Evolutionary conservation across 2,888 invertebrate species (phyloP).

Genomic region (Apamea anceps): DNA sequence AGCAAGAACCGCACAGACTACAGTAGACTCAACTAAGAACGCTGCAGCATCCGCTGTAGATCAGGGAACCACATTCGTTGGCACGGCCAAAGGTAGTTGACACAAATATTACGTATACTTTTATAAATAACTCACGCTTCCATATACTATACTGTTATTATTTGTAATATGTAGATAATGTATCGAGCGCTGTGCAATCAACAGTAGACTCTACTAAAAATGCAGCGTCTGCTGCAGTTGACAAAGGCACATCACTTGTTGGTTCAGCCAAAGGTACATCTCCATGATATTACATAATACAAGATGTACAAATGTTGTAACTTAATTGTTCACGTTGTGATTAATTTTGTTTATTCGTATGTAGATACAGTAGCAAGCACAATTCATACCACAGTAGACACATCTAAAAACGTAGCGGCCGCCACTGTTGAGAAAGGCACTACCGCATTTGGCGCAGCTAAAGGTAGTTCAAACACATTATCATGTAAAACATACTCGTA

Average conservation of each 20-base stretch:
- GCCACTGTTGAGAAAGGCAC: slow-evolving; percentile 69
- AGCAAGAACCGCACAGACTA: slow-evolving; percentile 64
- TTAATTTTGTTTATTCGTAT: slow-evolving; percentile 14
- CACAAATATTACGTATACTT: slow-evolving; percentile 8
- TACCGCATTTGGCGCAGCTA: slow-evolving; percentile 61
- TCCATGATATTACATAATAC: slow-evolving; percentile 22
- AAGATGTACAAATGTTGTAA: not conserved
- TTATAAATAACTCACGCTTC: slow-evolving; percentile 8
- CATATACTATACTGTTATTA: slow-evolving; percentile 20
- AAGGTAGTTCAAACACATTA: slow-evolving; percentile 60
- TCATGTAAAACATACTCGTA: not conserved
- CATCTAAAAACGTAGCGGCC: slow-evolving; percentile 68
- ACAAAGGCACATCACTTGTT: slow-evolving; percentile 69
- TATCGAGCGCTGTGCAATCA: slow-evolving; percentile 69
- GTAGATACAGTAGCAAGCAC: slow-evolving; percentile 63
- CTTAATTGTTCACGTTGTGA: slow-evolving; percentile 1
- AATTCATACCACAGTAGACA: slow-evolving; percentile 68
- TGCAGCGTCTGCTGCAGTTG: slow-evolving; percentile 72
- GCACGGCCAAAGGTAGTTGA: slow-evolving; percentile 73
- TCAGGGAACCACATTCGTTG: slow-evolving; percentile 72
- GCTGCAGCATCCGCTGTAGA: slow-evolving; percentile 71
- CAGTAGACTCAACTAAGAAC: slow-evolving; percentile 73
- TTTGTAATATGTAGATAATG: slow-evolving; percentile 69
- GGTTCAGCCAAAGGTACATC: slow-evolving; percentile 54
- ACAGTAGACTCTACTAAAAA: slow-evolving; percentile 78